A percentile compares a stretch with the other conserved stretches of the same genome.
These are phyloP conservation scores for Brienomyrus longianalis DNA, from an alignment of 2,113 vertebrate genomes.

Conservation along the genomic window DNA sequence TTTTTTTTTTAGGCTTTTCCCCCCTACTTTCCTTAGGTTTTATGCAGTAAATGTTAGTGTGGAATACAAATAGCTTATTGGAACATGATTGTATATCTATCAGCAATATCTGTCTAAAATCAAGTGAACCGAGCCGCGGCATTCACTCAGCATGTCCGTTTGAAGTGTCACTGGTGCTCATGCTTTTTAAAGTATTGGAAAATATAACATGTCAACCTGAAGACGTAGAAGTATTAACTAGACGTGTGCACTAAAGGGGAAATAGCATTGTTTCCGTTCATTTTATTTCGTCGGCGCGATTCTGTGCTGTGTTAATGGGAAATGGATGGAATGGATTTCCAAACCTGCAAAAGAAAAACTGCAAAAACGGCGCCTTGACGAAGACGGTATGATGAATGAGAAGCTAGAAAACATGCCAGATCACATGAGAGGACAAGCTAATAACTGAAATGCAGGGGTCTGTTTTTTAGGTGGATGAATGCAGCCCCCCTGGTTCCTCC, in stretches of 20 bases:
- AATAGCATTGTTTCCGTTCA: not conserved
- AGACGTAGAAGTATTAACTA: not conserved
- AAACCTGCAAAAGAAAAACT: not conserved
- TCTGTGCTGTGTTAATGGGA: not conserved
- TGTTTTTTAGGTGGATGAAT: not conserved
- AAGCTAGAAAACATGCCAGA: not conserved
- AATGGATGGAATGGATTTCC: not conserved
- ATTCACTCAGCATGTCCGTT: conserved; percentile 28
- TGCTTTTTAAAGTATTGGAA: not conserved
- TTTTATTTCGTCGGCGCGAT: not conserved
- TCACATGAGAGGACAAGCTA: not conserved
- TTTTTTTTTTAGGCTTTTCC: not conserved
- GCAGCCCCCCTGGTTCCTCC: not conserved
- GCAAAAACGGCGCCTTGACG: not conserved
- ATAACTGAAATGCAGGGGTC: not conserved
- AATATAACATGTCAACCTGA: not conserved
- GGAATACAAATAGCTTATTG: not conserved
- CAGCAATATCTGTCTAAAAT: not conserved
- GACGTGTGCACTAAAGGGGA: not conserved
- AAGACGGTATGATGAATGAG: not conserved
- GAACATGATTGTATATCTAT: not conserved
- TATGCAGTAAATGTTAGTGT: not conserved
- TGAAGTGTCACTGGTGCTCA: not conserved
- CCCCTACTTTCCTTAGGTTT: not conserved
- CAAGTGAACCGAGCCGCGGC: not conserved